Evolutionary conservation across 2,113 vertebrate species (phyloP).

Genomic region (Prunella fulvescens): DNA sequence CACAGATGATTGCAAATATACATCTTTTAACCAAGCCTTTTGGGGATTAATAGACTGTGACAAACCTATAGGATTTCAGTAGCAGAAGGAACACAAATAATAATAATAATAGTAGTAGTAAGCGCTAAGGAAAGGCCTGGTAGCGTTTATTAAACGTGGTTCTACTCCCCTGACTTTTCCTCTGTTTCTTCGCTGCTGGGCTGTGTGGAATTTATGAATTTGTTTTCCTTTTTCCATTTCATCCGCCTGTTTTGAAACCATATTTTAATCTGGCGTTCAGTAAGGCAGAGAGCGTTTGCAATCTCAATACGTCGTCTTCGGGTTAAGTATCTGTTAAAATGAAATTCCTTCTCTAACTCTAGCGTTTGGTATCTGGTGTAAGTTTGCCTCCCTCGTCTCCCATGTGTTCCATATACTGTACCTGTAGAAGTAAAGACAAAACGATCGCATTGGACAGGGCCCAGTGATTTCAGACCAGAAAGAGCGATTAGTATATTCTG

Average conservation of each 20-base stretch:
- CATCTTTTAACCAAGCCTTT: slow-evolving; percentile 65
- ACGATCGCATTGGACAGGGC: slow-evolving; percentile 56
- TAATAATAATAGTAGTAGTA: slow-evolving; percentile 46
- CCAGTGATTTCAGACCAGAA: slow-evolving; percentile 45
- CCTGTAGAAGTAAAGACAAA: slow-evolving; percentile 74
- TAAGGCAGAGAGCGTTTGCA: slow-evolving; percentile 83
- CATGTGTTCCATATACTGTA: slow-evolving; percentile 81
- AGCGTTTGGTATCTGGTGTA: slow-evolving; percentile 85
- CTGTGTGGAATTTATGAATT: slow-evolving; percentile 81
- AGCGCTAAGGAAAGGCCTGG: slow-evolving; percentile 56
- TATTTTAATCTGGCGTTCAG: slow-evolving; percentile 87
- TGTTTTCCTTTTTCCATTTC: slow-evolving; percentile 88
- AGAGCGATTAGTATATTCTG: not conserved
- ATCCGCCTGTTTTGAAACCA: slow-evolving; percentile 88
- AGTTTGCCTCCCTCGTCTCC: slow-evolving; percentile 83
- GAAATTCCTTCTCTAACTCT: slow-evolving; percentile 86
- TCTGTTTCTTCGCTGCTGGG: slow-evolving; percentile 79
- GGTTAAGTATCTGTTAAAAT: slow-evolving; percentile 86
- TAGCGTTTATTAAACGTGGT: slow-evolving; percentile 50
- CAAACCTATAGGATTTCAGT: slow-evolving; percentile 38
- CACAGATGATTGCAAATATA: slow-evolving; percentile 57
- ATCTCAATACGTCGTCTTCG: slow-evolving; percentile 85
- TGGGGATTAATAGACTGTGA: slow-evolving; percentile 46
- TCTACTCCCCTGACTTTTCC: slow-evolving; percentile 81
- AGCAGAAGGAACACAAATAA: slow-evolving; percentile 51